Conservation (phyloP, 1,140 invertebrate genomes). For the Helicoverpa armigera region DNA sequence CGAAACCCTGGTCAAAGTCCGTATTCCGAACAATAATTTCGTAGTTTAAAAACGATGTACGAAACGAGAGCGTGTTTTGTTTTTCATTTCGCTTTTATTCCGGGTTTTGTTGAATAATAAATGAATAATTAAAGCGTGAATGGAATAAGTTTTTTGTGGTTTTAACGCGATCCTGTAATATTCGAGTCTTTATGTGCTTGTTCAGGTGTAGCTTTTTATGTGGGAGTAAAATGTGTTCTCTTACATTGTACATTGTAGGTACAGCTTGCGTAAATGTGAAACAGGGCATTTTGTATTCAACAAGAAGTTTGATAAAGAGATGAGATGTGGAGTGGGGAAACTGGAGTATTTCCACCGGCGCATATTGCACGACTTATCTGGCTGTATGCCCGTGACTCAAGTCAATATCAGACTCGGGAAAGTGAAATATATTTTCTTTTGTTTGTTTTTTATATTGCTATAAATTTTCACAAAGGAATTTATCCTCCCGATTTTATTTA, state of each 20-base stretch:
- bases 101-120: constrained; percentile 29
- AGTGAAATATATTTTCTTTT: not conserved
- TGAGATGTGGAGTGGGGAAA: not conserved
- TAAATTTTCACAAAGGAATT: too few species aligned
- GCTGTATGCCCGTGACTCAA: not conserved
- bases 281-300: not conserved
- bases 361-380: not conserved
- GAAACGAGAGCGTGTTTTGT: constrained; percentile 8
- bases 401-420: not conserved
- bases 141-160: constrained; percentile 35
- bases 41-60: constrained; percentile 41
- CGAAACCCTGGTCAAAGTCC: constrained; percentile 17
- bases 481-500: too few species aligned
- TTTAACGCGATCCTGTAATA: not conserved
- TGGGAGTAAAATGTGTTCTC: not conserved
- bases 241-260: not conserved
- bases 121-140: constrained; percentile 32
- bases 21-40: constrained; percentile 41
- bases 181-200: not conserved
- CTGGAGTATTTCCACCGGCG: not conserved
- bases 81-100: constrained; percentile 26
- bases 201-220: not conserved
- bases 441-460: not conserved
- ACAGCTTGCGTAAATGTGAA: too few species aligned
- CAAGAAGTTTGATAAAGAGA: not conserved